phyloP scores from a whole-genome alignment of 2,113 vertebrate genomes.

The Petroica traversi region DNA sequence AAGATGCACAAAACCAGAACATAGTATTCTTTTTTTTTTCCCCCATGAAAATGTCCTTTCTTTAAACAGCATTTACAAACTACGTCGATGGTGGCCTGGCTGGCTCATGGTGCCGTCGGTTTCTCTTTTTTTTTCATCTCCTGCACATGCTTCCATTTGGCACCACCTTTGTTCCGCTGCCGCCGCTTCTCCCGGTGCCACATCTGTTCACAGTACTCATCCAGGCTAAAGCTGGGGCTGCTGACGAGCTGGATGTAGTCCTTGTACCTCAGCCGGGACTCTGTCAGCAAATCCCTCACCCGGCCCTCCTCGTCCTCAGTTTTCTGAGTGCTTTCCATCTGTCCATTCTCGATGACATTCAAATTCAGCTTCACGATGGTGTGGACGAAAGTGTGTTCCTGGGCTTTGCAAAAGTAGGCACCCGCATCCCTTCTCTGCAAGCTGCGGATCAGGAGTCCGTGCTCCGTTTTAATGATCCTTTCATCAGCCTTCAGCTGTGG shows the following conservation, averaged over 20 bases:
- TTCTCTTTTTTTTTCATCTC: conserved; percentile 95
- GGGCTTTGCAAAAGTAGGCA: conserved; percentile 87
- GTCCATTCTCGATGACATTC: conserved; percentile 84
- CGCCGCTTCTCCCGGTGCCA: conserved; percentile 89
- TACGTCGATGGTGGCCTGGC: conserved; percentile 61
- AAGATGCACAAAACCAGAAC: conserved; percentile 57
- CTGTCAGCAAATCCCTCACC: conserved; percentile 76
- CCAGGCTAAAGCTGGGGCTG: conserved; percentile 85
- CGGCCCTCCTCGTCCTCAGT: conserved; percentile 73
- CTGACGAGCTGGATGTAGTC: conserved; percentile 91
- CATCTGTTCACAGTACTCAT: conserved; percentile 95
- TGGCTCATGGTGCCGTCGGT: conserved; percentile 85
- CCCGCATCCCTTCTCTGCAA: conserved; percentile 85
- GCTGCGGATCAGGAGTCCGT: conserved; percentile 90
- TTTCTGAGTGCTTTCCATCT: conserved; percentile 82
- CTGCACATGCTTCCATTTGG: conserved; percentile 97
- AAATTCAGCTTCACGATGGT: conserved; percentile 85
- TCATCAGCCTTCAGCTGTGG: conserved; percentile 88
- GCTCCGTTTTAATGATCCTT: conserved; percentile 86
- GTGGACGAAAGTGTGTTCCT: conserved; percentile 90
- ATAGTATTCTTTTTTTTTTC: conserved; percentile 36
- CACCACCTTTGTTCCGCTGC: conserved; percentile 75
- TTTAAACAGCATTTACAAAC: conserved; percentile 60
- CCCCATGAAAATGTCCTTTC: conserved; percentile 42
- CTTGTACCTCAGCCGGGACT: conserved; percentile 89